A percentile compares a stretch with the other conserved stretches of the same genome.
These are phyloP conservation scores for Phoxinus phoxinus DNA, from an alignment of 2,113 vertebrate species.

Conservation along the genomic window DNA sequence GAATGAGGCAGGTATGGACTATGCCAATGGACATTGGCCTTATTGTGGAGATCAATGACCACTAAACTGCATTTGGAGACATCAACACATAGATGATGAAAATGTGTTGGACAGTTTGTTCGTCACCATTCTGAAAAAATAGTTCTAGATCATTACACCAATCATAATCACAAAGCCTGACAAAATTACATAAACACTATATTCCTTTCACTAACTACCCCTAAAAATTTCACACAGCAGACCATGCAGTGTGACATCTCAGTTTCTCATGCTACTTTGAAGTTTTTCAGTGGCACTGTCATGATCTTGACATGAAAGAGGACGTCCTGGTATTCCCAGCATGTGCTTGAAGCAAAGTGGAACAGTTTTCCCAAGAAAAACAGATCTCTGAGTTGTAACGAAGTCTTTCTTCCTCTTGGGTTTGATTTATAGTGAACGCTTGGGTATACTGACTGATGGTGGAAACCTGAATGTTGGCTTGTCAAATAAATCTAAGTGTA, in stretches of 20 bases:
- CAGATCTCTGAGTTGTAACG: conserved; percentile 52
- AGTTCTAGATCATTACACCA: not conserved
- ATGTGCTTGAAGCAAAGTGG: conserved; percentile 16
- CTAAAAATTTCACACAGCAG: not conserved
- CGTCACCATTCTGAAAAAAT: not conserved
- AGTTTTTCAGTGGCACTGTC: conserved; percentile 43
- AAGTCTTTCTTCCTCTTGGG: not conserved
- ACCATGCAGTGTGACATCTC: not conserved
- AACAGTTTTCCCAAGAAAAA: conserved; percentile 37
- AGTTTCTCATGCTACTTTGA: conserved; percentile 57
- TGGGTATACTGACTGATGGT: not conserved
- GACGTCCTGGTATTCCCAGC: conserved; percentile 53
- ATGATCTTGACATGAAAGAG: conserved; percentile 58
- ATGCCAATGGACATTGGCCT: not conserved
- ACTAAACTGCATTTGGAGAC: not conserved
- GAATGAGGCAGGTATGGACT: not conserved
- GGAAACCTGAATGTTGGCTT: not conserved
- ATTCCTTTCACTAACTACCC: not conserved
- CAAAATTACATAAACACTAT: not conserved
- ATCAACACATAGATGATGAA: not conserved
- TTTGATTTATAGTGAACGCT: not conserved
- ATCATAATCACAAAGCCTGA: not conserved
- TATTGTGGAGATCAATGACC: conserved; percentile 1
- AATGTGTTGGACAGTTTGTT: not conserved
- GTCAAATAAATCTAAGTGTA: conserved; percentile 18